Evolutionary conservation across 2,113 vertebrate species (phyloP), one percentile per base, ranked within the genome.

Genomic region (Bos javanicus): DNA sequence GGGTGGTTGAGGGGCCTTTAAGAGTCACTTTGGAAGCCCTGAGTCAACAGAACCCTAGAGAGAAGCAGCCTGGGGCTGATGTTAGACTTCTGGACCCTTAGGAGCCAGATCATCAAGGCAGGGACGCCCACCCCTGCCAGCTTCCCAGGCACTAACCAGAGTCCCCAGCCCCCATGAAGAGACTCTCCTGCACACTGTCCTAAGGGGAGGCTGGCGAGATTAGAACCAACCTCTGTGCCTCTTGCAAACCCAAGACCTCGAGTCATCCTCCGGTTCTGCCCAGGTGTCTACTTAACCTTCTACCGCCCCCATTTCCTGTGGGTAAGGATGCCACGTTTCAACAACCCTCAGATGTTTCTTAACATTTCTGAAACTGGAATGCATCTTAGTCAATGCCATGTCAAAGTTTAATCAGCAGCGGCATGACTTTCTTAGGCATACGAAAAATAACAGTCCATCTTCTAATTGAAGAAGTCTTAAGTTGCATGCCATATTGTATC

Each of bases 81-180:
- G 76, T 57, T 52, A 81, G 25, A 36, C 56, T 84, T 78, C 10
- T 16, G 30, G 15, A 25, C 14, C 2, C 30, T 76, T 48, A 54
- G 64, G 14, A n/a, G 36, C n/a, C 23, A 15, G 46, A 83, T 13
- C 23, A 15, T 54, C 14, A 43, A 43, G 83, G 78, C 78, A 67
- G 6, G 2, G 43, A 33, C 1, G 1, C 9, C 3, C 7, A 43
- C 12, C 7, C 8, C 2, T 28, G 26, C 28, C 43, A 7, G 57
- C 23, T 28, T 83, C 30, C 64, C 7, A 1, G 26, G 33, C 16
- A 19, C 36, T 59, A 33, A 60, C 26, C n/a, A 6, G 13, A 2
- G 50, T 48, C 83, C 50, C 48, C 50, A 54, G 7, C 0, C 11
- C 54, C 13, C 57, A 15, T 39, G 6, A 17, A 57, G 21, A 76